Base-by-base conservation (phyloP, 2,888 invertebrate species). In the Nephrocerus scutellatus region DNA sequence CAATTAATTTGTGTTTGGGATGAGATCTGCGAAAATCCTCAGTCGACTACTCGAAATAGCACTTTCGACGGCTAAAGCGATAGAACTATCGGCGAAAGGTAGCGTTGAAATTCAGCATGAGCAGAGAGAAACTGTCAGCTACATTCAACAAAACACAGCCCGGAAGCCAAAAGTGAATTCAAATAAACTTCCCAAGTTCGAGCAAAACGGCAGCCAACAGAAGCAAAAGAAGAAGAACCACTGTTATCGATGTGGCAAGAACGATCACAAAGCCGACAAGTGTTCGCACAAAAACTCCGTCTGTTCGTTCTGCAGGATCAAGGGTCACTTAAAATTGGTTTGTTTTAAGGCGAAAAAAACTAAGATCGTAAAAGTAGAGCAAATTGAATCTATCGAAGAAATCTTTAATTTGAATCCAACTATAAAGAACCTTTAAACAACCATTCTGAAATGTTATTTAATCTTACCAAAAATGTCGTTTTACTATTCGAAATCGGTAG, bases 1-100 rank as follows among this genome's bases (percentile, higher is more conserved):
- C 2, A 39, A 43, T 28, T 38, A 39, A 10, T 35, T 43, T 25
- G 35, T 39, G 0, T 39, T 38, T 32, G 42, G 38, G 20, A 24
- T 33, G 28, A 24, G 33, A 6, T 37, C 32, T 33, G 12, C 20
- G 1, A 13, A 23, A 30, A 37, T 29, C 21, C 41, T 36, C 21
- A 33, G 29, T 22, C 33, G 23, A 9, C 20, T 32, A 23, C 12
- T 33, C 20, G 41, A 33, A 13, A 36, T 12, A 10, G 37, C 37
- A 3, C 36, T 37, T 18, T 14, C 28, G 9, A 29, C 29, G 9
- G 37, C 41, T n/a, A 28, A 37, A 30, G 20, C 38, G 8, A 38
- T 38, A 29, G 38, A 42, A 8, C 15, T 38, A 13, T 38, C 42
- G 6, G 34, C 23, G 10, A 13, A 30, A 25, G 34, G 34, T 10